These are phyloP conservation scores for Montipora capricornis DNA, from an alignment of 64 coral and sea anemone genomes.

Conservation along the genomic window DNA sequence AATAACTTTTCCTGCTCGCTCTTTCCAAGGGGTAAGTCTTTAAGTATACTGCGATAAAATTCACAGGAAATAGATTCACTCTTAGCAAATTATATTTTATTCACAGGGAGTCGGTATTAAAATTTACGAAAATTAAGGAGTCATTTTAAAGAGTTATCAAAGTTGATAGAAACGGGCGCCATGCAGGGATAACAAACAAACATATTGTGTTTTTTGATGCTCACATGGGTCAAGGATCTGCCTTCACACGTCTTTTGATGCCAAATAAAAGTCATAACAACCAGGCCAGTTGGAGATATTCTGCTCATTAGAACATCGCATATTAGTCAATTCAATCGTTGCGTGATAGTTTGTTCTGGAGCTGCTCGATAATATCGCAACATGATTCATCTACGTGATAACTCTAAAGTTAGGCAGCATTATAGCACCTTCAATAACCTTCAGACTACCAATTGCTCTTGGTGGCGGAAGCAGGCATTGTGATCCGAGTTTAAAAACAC, in stretches of 20 bases:
- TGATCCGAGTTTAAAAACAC: slow-evolving; percentile 28
- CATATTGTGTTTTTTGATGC: background rate
- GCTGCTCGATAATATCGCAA: background rate
- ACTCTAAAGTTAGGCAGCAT: slow-evolving; percentile 14
- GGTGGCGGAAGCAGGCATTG: slow-evolving; percentile 32
- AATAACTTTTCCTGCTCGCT: slow-evolving; percentile 1
- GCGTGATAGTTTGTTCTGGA: background rate
- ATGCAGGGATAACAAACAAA: background rate
- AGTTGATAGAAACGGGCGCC: background rate
- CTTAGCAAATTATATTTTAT: background rate
- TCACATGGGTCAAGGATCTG: background rate
- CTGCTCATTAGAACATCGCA: background rate
- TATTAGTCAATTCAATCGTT: background rate
- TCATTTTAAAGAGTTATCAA: background rate
- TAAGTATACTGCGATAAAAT: slow-evolving; percentile 26
- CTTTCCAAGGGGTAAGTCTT: background rate
- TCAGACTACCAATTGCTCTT: slow-evolving; percentile 4
- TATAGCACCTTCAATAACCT: slow-evolving; percentile 12
- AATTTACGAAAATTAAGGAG: background rate
- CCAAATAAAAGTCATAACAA: slow-evolving; percentile 33
- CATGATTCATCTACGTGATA: slow-evolving; percentile 11
- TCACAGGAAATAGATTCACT: slow-evolving; percentile 32
- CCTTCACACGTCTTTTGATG: slow-evolving; percentile 8
- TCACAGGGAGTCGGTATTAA: background rate
- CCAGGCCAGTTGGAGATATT: background rate